Evolutionary conservation across 2,888 invertebrate species (phyloP).

Genomic region (Drosophila meridionalis): DNA sequence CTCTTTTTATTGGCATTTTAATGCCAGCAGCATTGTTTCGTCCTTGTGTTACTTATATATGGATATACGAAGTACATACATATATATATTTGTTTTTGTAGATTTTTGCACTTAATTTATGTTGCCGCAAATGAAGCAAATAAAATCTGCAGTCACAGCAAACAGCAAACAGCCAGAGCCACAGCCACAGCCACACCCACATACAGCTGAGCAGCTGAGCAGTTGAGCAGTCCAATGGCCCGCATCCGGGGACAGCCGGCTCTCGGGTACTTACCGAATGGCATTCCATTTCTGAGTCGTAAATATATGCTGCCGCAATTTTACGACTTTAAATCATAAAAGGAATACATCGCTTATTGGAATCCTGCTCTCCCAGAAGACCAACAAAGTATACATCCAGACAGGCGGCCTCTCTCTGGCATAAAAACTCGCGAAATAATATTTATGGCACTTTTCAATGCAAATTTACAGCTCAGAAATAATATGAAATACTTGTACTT

Average conservation of each 20-base stretch:
- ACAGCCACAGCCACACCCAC: neutral
- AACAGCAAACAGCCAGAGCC: no score
- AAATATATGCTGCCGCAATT: slow-evolving; percentile 73
- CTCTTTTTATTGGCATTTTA: slow-evolving; percentile 68
- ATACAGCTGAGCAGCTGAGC: neutral
- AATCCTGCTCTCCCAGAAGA: slow-evolving; percentile 47
- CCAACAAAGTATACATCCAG: neutral
- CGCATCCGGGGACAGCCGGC: slow-evolving; percentile 29
- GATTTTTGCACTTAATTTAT: slow-evolving; percentile 76
- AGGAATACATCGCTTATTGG: slow-evolving; percentile 62
- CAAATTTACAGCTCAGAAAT: slow-evolving; percentile 69
- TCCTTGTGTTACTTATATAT: slow-evolving; percentile 23
- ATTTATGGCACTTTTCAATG: slow-evolving; percentile 77
- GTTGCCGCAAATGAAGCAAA: slow-evolving; percentile 74
- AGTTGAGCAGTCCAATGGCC: slow-evolving; percentile 3
- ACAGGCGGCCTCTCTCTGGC: slow-evolving; percentile 20
- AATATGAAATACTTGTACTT: slow-evolving; percentile 54
- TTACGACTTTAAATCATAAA: slow-evolving; percentile 80
- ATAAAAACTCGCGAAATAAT: slow-evolving; percentile 72
- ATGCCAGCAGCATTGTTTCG: slow-evolving; percentile 55
- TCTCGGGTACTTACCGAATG: slow-evolving; percentile 56
- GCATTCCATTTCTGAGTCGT: slow-evolving; percentile 71
- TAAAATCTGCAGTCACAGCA: slow-evolving; percentile 57
- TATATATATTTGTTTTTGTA: slow-evolving; percentile 46
- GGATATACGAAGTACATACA: slow-evolving; percentile 26